phyloP scores from a whole-genome alignment of 2,113 vertebrate species.

The Baryphthengus martii region DNA sequence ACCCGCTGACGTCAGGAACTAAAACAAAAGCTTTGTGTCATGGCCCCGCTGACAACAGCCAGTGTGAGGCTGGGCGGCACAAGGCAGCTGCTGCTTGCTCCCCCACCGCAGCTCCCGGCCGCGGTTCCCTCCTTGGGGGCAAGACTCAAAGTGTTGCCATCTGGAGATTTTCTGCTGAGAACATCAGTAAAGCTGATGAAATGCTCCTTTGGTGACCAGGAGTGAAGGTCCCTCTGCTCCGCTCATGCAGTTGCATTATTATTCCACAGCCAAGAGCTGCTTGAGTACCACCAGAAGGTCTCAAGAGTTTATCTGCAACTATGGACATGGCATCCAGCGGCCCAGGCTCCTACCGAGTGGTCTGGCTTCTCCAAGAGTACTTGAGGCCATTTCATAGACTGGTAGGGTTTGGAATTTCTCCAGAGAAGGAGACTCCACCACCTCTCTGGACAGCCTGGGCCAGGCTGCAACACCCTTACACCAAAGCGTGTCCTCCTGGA shows the following conservation, averaged over 20 bases:
- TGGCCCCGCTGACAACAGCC: background rate
- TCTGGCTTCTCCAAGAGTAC: background rate
- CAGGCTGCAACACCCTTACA: no score
- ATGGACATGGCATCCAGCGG: no score
- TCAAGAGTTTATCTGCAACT: background rate
- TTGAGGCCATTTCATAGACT: background rate
- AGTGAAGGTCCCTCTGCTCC: background rate
- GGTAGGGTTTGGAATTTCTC: background rate
- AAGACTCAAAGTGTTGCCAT: background rate
- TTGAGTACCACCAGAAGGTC: background rate
- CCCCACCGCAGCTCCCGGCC: background rate
- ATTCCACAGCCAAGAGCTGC: background rate
- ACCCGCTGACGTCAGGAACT: background rate
- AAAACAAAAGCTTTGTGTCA: background rate
- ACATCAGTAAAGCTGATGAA: background rate
- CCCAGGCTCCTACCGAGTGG: background rate
- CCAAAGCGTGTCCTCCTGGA: no score
- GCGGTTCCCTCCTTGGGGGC: background rate
- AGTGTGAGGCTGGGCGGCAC: background rate
- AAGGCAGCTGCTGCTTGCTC: background rate
- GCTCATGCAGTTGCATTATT: fast-evolving
- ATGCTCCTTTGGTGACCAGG: background rate
- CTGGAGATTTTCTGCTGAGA: background rate
- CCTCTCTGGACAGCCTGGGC: no score
- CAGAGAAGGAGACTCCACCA: no score